Base-by-base conservation (phyloP, 2,113 vertebrate species). In the Myrmophylax atrothorax region DNA sequence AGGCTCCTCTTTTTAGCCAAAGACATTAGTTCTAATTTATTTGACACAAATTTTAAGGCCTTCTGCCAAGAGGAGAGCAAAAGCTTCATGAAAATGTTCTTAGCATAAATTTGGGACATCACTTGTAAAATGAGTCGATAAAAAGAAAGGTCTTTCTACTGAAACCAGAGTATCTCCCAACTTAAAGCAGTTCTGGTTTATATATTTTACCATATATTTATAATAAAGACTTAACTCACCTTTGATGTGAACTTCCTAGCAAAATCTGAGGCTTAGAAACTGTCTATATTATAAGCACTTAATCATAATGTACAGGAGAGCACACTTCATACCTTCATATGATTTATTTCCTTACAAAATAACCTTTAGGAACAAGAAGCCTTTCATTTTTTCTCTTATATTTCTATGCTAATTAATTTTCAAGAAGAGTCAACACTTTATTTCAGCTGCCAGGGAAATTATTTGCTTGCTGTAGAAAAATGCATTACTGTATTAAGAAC, bases 1-100 rank as follows among this genome's bases (percentile, higher is more conserved):
- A 97, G 91, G 69, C 80, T 95, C 69, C 81, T 89, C 97, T 96
- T 93, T 94, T 94, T 89, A 77, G 49, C 19, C 66, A 64, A 44
- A 98, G 95, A 96, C 84, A 95, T 97, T 96, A 88, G 97, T 96
- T 97, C 95, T 97, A 94, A 98, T 98, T 98, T 97, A 96, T 84
- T 84, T 96, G 73, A 96, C 97, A 98, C 96, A 97, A 94, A 96
- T 98, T 98, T 98, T 96, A 93, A 95, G 95, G 96, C 93, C 88
- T 93, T 94, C 85, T 94, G 94, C 97, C 97, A 97, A 91, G 88
- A 96, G 76, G 70, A 92, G 62, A 81, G 81, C 68, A 88, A 96
- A 96, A 82, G 79, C 88, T 96, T 64, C 78, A 95, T 94, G 89
- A 96, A 97, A 94, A 73, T 88, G 75, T 58, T 75, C 62, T 96